Conservation (phyloP, 2,888 invertebrate species). For the Schizotus pectinicornis region DNA sequence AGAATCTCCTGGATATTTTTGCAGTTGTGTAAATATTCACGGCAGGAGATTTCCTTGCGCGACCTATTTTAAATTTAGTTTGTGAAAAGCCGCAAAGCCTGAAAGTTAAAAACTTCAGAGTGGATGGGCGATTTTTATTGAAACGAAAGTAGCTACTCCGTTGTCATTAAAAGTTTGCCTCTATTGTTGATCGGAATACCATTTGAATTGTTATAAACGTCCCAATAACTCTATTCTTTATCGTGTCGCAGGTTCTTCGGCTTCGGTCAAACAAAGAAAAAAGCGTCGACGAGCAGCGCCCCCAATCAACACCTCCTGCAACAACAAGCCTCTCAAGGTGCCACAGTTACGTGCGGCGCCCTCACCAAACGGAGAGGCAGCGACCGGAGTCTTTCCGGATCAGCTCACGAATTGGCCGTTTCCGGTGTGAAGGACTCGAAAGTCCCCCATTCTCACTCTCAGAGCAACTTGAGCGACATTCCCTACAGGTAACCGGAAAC, state of each 20-base stretch:
- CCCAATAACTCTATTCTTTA: not conserved
- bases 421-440: slow-evolving; percentile 70
- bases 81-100: too few relatives aligned
- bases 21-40: too few relatives aligned
- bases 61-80: too few relatives aligned
- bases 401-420: slow-evolving; percentile 81
- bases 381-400: slow-evolving; percentile 83
- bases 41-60: too few relatives aligned
- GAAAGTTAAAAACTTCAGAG: too few relatives aligned
- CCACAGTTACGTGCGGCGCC: slow-evolving; percentile 54
- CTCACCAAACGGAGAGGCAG: slow-evolving; percentile 77
- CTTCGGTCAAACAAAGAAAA: slow-evolving; percentile 88
- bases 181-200: not conserved
- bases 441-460: slow-evolving; percentile 87
- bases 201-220: not conserved
- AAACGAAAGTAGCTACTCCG: too few relatives aligned
- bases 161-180: not conserved
- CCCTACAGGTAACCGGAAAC: slow-evolving; percentile 72
- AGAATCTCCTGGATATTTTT: too few relatives aligned
- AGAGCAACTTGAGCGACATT: slow-evolving; percentile 87
- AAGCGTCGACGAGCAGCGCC: slow-evolving; percentile 66
- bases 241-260: slow-evolving; percentile 81
- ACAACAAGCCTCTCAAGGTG: slow-evolving; percentile 52
- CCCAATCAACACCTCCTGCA: slow-evolving; percentile 61
- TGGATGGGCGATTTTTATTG: too few relatives aligned